Evolutionary conservation across 1,140 invertebrate species (phyloP).

Genomic region (Catajapyx aquilonaris): DNA sequence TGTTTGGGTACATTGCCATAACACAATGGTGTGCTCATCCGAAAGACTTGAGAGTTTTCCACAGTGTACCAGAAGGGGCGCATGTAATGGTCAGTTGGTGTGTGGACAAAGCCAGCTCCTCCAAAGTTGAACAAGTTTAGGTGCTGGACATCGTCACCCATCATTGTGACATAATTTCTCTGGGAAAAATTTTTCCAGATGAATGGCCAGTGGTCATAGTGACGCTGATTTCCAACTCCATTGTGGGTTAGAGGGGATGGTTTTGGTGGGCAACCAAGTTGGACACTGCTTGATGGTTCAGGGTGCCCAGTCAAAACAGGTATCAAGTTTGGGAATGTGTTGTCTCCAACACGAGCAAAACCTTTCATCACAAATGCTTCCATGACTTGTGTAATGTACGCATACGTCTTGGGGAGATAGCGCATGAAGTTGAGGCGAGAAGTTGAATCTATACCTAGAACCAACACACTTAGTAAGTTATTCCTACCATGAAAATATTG

Average conservation of each 20-base stretch:
- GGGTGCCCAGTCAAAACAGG: not conserved
- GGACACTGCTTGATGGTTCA: not conserved
- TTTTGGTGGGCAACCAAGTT: not conserved
- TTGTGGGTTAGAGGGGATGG: not conserved
- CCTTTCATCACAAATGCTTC: not conserved
- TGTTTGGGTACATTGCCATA: not conserved
- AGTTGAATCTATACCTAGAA: conserved; percentile 1
- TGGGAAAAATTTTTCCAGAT: not conserved
- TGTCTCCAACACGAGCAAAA: not conserved
- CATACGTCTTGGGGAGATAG: not conserved
- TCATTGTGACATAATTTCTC: not conserved
- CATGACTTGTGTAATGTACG: not conserved
- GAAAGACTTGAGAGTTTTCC: not conserved
- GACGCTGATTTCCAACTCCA: not conserved
- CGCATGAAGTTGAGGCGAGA: not conserved
- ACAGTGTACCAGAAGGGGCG: not conserved
- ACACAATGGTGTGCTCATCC: not conserved
- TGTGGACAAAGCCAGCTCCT: not conserved
- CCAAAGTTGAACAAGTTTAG: not conserved
- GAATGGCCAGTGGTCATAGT: not conserved
- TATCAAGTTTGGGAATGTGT: conserved; percentile 1
- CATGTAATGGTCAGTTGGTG: not conserved
- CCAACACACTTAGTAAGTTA: not conserved
- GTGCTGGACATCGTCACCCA: not conserved
- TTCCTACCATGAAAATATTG: not conserved